phyloP scores from a whole-genome alignment of 64 coral and sea anemone genomes.

The Pocillopora verrucosa region DNA sequence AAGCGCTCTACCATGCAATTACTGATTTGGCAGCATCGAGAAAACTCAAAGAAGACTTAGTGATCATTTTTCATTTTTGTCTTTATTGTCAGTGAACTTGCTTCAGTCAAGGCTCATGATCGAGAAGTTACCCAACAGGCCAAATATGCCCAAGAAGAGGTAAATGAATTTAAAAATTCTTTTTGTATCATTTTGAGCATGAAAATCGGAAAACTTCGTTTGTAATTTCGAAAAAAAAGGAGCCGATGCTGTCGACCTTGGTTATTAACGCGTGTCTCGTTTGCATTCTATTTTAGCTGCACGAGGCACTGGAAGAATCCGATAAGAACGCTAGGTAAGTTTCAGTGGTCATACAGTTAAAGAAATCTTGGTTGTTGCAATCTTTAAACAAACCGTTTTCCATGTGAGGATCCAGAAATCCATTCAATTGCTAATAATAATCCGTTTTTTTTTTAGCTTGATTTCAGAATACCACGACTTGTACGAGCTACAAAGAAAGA shows the following conservation, averaged over 20 bases:
- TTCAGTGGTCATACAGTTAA: not conserved
- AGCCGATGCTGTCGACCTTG: not conserved
- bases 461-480: conserved; percentile 94
- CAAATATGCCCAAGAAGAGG: conserved; percentile 75
- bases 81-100: conserved; percentile 64
- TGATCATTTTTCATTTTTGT: not conserved
- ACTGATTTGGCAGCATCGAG: too few relatives aligned
- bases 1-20: too few relatives aligned
- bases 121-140: conserved; percentile 93
- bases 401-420: not conserved
- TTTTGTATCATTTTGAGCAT: not conserved
- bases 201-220: not conserved
- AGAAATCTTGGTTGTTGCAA: too few relatives aligned
- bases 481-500: conserved; percentile 94
- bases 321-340: conserved; percentile 94
- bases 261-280: not conserved
- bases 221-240: not conserved
- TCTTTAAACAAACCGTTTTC: too few relatives aligned
- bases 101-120: conserved; percentile 91
- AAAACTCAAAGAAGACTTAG: not conserved
- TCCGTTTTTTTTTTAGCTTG: conserved; percentile 47
- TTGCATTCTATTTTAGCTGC: conserved; percentile 48
- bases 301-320: conserved; percentile 87
- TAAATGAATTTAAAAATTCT: not conserved
- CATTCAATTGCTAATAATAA: not conserved